Conservation (phyloP, 2,888 invertebrate species). For the Microctonus aethiopoides region DNA sequence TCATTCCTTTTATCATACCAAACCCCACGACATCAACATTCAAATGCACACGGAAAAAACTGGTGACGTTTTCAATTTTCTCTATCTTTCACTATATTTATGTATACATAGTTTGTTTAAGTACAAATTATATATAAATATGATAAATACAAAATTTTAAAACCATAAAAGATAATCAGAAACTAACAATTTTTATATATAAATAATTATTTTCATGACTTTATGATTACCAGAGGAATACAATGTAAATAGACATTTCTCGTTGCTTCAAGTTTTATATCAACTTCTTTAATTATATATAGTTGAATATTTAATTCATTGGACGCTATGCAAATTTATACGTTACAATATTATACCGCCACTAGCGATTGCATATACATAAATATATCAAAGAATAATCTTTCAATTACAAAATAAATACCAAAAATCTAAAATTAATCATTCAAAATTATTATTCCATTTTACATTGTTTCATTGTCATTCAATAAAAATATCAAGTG, state of each 20-base stretch:
- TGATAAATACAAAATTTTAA: too few species aligned
- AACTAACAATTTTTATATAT: too few species aligned
- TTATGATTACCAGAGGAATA: too few species aligned
- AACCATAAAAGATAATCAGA: too few species aligned
- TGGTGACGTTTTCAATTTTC: background rate
- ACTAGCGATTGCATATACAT: background rate
- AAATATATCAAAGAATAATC: too few species aligned
- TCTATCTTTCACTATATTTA: background rate
- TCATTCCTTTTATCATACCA: conserved; percentile 10
- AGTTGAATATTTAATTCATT: background rate
- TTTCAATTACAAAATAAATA: too few species aligned
- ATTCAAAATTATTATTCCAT: background rate
- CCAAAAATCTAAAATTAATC: background rate
- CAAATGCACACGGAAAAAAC: background rate
- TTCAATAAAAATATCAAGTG: background rate
- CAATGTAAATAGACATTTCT: too few species aligned
- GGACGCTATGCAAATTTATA: background rate
- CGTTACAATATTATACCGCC: background rate
- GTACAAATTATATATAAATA: too few species aligned
- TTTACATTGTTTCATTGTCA: background rate
- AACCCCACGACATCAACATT: background rate
- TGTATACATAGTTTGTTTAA: too few species aligned
- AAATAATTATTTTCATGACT: too few species aligned
- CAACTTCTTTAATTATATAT: too few species aligned
- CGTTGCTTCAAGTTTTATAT: too few species aligned